phyloP scores from a whole-genome alignment of 2,888 invertebrate genomes.

The Autographa pulchrina region DNA sequence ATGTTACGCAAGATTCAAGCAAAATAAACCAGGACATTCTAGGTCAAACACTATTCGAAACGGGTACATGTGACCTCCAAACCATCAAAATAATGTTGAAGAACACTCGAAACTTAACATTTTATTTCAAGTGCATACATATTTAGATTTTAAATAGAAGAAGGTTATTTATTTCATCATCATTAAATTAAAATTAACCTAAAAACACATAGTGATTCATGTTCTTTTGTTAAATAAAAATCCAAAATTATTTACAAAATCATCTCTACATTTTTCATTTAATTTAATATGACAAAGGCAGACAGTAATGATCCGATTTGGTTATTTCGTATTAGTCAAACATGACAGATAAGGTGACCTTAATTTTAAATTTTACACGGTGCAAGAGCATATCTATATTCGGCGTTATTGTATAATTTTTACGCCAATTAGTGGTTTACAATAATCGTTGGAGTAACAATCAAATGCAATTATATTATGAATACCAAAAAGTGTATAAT shows the following conservation, averaged over 20 bases:
- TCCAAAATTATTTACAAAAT: too few relatives aligned
- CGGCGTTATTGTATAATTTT: slow-evolving; percentile 1
- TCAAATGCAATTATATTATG: not conserved
- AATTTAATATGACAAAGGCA: not conserved
- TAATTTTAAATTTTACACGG: slow-evolving; percentile 12
- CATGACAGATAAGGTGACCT: slow-evolving; percentile 7
- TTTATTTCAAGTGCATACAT: not conserved
- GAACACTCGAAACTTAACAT: not conserved
- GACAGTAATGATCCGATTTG: slow-evolving; percentile 7
- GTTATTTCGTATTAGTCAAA: not conserved
- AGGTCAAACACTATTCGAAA: not conserved
- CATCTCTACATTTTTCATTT: too few relatives aligned
- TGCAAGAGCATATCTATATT: not conserved
- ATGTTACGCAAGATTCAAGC: not conserved
- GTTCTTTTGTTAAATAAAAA: too few relatives aligned
- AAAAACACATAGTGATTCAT: too few relatives aligned
- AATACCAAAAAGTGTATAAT: not conserved
- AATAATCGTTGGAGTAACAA: not conserved
- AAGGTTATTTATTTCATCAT: too few relatives aligned
- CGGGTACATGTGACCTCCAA: not conserved
- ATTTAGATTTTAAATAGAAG: not conserved
- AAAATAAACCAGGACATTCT: not conserved
- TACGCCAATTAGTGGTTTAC: slow-evolving; percentile 8
- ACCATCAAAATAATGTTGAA: not conserved
- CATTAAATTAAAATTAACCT: too few relatives aligned